A percentile compares a stretch with the other conserved stretches of the same genome.
Evolutionary conservation across 2,888 invertebrate species (phyloP).

Genomic region (Temnothorax ravouxi): DNA sequence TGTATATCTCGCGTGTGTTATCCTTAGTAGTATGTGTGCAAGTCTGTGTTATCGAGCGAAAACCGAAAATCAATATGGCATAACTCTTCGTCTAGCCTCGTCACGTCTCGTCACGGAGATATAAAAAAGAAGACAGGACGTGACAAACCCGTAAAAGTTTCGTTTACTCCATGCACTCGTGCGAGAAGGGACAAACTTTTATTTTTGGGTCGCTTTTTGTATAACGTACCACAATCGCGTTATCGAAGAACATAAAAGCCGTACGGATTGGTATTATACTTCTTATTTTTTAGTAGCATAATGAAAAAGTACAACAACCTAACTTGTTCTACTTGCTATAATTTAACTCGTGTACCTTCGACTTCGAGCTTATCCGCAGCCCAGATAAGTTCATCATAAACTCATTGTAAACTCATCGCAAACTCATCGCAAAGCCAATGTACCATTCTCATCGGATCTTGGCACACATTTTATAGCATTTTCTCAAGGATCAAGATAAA

Average conservation of each 20-base stretch:
- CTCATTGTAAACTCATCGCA: slow-evolving; percentile 35
- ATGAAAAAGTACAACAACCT: not conserved
- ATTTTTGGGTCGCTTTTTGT: not conserved
- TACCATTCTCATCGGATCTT: slow-evolving; percentile 3
- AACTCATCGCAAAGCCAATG: slow-evolving; percentile 38
- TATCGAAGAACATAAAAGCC: not conserved
- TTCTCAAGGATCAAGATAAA: slow-evolving; percentile 21
- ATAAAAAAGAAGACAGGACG: slow-evolving; percentile 22
- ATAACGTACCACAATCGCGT: not conserved
- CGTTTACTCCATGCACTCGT: not conserved
- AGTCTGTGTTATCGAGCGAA: slow-evolving; percentile 40
- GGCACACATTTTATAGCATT: slow-evolving; percentile 2
- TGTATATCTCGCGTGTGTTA: slow-evolving; percentile 3
- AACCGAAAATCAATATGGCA: slow-evolving; percentile 61
- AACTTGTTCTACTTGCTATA: slow-evolving; percentile 1
- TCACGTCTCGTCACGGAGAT: slow-evolving; percentile 51
- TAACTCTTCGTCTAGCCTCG: slow-evolving; percentile 62
- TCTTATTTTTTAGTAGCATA: not conserved
- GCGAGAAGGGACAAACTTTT: not conserved
- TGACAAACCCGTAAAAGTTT: slow-evolving; percentile 65
- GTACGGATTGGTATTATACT: not conserved
- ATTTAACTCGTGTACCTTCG: slow-evolving; percentile 14
- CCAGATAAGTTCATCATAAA: slow-evolving; percentile 22
- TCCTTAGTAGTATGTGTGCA: not conserved
- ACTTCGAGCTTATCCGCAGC: slow-evolving; percentile 6